phyloP scores from a whole-genome alignment of 2,888 invertebrate species.

The Euplagia quadripunctaria region DNA sequence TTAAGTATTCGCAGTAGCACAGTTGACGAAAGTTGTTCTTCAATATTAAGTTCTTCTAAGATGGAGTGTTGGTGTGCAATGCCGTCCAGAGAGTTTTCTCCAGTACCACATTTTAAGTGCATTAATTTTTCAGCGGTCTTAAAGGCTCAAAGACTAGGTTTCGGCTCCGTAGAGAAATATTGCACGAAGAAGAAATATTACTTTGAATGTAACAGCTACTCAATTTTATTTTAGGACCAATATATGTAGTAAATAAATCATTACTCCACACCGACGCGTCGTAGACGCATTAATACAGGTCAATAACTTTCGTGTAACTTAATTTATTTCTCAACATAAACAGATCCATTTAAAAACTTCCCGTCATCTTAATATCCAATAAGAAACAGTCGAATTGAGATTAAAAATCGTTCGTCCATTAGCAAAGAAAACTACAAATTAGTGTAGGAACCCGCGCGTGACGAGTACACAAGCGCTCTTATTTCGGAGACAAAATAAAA shows the following conservation, averaged over 20 bases:
- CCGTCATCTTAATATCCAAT: constrained; percentile 8
- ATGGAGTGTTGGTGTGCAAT: too few species aligned
- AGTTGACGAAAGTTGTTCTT: too few species aligned
- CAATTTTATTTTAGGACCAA: too few species aligned
- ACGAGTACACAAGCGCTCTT: constrained; percentile 39
- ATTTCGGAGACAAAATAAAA: constrained; percentile 51
- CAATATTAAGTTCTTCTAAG: too few species aligned
- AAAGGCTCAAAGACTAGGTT: too few species aligned
- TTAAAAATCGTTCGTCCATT: constrained; percentile 41
- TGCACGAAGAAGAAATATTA: not conserved
- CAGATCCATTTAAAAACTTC: constrained; percentile 17
- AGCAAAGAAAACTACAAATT: constrained; percentile 53
- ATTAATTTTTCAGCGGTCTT: too few species aligned
- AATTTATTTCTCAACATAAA: constrained; percentile 19
- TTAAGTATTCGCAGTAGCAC: too few species aligned
- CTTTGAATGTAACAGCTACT: not conserved
- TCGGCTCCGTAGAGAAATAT: too few species aligned
- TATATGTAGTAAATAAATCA: not conserved
- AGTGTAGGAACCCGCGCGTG: constrained; percentile 48
- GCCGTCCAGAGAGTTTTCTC: too few species aligned
- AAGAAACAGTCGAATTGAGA: constrained; percentile 22
- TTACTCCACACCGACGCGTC: not conserved
- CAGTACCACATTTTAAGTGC: too few species aligned
- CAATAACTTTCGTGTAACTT: constrained; percentile 10
- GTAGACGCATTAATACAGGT: not conserved